Percentiles rank a stretch among this genome's conserved stretches.
phyloP scores from a whole-genome alignment of 2,888 invertebrate species.

The Miltochrista miniata region DNA sequence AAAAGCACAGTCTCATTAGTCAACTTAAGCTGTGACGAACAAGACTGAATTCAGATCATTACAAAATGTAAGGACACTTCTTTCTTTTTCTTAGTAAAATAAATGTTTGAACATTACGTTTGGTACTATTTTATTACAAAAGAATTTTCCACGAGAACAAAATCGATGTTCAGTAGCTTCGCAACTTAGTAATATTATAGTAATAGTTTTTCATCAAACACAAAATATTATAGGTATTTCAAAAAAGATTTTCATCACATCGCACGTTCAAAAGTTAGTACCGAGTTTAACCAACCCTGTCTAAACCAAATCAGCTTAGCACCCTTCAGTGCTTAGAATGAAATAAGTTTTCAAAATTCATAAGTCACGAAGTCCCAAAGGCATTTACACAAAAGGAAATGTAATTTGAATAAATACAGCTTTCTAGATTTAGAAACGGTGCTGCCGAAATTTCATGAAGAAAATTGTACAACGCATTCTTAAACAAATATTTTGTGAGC shows the following conservation, averaged over 20 bases:
- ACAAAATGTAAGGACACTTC: too few species aligned
- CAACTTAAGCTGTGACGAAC: too few species aligned
- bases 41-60: too few species aligned
- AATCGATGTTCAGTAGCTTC: too few species aligned
- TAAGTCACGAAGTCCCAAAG: conserved; percentile 19
- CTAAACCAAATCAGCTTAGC: background rate
- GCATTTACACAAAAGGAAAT: conserved; percentile 14
- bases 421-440: conserved; percentile 19
- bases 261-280: background rate
- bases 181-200: too few species aligned
- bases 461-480: conserved; percentile 24
- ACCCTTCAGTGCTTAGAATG: background rate
- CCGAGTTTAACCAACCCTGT: background rate
- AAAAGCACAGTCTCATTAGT: too few species aligned
- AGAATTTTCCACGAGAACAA: too few species aligned
- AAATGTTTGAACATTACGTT: too few species aligned
- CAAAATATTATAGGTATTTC: too few species aligned
- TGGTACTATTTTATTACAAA: too few species aligned
- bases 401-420: conserved; percentile 37
- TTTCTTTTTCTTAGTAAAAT: too few species aligned
- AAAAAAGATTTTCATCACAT: background rate
- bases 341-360: conserved; percentile 19
- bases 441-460: conserved; percentile 20
- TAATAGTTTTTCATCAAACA: too few species aligned
- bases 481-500: conserved; percentile 25